Base-by-base conservation (phyloP, 2,113 vertebrate species). In the Pluvianellus socialis region DNA sequence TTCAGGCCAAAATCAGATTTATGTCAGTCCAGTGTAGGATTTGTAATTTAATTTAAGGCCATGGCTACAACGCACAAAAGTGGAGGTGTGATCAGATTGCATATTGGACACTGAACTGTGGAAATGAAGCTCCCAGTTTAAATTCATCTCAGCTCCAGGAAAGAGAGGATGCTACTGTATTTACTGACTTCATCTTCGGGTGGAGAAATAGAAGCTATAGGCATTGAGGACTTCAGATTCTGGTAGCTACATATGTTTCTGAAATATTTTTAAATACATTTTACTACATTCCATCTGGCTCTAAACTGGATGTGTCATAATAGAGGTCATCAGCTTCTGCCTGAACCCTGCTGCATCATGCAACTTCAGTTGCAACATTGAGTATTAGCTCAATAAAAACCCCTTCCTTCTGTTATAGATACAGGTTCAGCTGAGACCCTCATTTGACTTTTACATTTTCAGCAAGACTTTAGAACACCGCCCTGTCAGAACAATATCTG, bases 1-100 rank as follows among this genome's bases (percentile, higher is more conserved):
- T 94, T 97, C 96, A 96, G 93, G 92, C 94, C 96, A 95, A 97
- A 98, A 96, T 97, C 97, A 98, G 97, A 97, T 98, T 97, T 97
- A 94, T 97, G 96, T 96, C 96, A 96, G 88, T 92, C 91, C 92
- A 86, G 80, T 93, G 95, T 94, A 96, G 85, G 95, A 93, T 93
- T 85, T 95, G 90, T 96, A 96, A 98, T 98, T 97, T 97, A 97
- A 97, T 92, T 98, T 97, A 97, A 96, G 96, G 86, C 95, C 94
- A 61, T 62, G 88, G 92, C 88, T 97, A 72, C 79, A 94, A 94
- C 85, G 96, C 93, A 96, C 94, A 94, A 95, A 98, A 96, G 89
- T 80, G n/a, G 93, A 97, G 85, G 95, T 98, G 96, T 96, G 95
- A 97, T 94, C 88, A 75, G 95, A 97, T 97, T 98, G 97, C 95